Base-by-base conservation (phyloP, 2,888 invertebrate species). In the Cancer borealis region DNA sequence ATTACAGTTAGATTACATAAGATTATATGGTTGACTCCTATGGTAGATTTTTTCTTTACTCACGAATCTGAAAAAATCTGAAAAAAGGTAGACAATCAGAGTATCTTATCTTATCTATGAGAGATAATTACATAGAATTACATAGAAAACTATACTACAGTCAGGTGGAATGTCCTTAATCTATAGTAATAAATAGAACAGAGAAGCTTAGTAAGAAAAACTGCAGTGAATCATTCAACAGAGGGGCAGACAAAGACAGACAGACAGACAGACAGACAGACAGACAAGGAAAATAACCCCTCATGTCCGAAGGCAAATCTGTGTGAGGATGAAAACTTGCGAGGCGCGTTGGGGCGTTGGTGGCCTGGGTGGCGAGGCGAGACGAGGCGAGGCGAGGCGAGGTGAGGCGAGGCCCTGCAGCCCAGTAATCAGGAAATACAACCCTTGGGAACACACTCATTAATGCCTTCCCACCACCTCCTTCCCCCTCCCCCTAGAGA, bases 391-490 rank as follows among this genome's bases (percentile, higher is more conserved):
- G 46, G 17, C 87, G 30, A 87, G 87, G 87, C 87, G 89, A 39
- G 46, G 12, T 47, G 45, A 26, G 46, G 47, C 21, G 47, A 10
- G 73, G 73, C 73, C 66, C 60, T 92, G 66, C 92, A 49, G 30
- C 45, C 49, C n/a, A 12, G 88, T 54, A 92, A 92, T 88, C 54
- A 60, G 92, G 92, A 54, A 88, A 88, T 54, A 17, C 60, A 60
- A 88, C 92, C 92, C 92, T 39, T 92, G 92, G 92, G 92, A 92
- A 92, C 88, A 60, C 88, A 87, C 92, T 92, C 92, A 88, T 92
- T 92, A 92, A 92, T 60, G 88, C 49, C 66, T 87, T 88, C 79
- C 90, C 90, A 17, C 30, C 54, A 30, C 90, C 26, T 54, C 49
- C 90, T 8, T 26, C 54, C 39, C 89, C 60, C 8, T 17, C 54